phyloP scores from a whole-genome alignment of 2,797 vertebrate genomes.

The Schizopygopsis pylzovi region DNA sequence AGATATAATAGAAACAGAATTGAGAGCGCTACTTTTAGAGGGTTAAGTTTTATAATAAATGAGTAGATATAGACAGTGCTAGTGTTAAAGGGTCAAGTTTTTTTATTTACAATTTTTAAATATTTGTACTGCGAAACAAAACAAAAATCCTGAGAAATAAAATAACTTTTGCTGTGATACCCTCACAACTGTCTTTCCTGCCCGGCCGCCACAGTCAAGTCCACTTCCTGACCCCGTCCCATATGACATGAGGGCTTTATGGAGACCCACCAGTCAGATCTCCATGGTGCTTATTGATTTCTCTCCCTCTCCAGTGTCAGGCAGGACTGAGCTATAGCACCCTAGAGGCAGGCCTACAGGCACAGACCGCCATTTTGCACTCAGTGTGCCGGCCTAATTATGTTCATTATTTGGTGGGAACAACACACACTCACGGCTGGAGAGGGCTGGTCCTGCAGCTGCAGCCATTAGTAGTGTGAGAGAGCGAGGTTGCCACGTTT shows the following conservation, averaged over 20 bases:
- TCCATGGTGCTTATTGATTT: slow-evolving; percentile 60
- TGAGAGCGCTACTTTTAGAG: neutral
- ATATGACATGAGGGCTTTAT: slow-evolving; percentile 44
- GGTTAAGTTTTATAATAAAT: neutral
- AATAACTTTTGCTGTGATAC: neutral
- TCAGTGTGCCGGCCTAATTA: slow-evolving; percentile 66
- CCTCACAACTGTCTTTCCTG: neutral
- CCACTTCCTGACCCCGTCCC: slow-evolving; percentile 55
- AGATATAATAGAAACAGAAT: neutral
- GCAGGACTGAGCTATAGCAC: slow-evolving; percentile 67
- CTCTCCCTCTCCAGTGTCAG: slow-evolving; percentile 59
- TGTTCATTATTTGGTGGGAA: slow-evolving; percentile 57
- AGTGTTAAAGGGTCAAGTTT: neutral
- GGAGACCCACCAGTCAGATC: slow-evolving; percentile 60
- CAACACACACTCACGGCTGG: slow-evolving; percentile 62
- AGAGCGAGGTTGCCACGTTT: slow-evolving; percentile 60
- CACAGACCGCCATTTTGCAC: slow-evolving; percentile 61
- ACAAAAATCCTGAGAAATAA: neutral
- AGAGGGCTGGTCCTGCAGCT: slow-evolving; percentile 72
- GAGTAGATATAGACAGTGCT: neutral
- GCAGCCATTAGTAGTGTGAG: slow-evolving; percentile 76
- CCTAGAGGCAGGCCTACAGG: slow-evolving; percentile 50
- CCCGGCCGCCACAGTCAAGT: slow-evolving; percentile 24
- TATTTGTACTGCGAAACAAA: neutral
- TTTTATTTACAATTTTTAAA: neutral